Conservation (phyloP, 92 coral and sea anemone species). For the Phymanthus crucifer region DNA sequence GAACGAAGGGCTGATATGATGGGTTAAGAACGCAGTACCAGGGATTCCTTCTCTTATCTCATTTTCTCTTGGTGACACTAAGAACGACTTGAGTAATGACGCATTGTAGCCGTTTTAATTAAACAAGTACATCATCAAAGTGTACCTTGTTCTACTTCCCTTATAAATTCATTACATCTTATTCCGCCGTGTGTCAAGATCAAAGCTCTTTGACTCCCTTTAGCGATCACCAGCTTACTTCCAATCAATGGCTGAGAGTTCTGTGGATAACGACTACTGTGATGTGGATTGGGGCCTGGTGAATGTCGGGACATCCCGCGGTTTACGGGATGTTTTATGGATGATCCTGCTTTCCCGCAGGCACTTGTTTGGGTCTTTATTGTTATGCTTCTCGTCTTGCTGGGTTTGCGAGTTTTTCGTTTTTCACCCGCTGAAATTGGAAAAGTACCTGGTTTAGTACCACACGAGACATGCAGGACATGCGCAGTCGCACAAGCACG, state of each 20-base stretch:
- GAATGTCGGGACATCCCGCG: constrained; percentile 1
- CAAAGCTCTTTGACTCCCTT: constrained; percentile 74
- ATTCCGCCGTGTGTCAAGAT: constrained; percentile 74
- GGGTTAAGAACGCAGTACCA: too few relatives aligned
- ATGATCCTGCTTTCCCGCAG: background rate
- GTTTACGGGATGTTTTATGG: background rate
- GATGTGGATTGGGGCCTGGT: background rate
- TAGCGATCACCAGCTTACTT: constrained; percentile 64
- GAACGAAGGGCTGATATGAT: too few relatives aligned
- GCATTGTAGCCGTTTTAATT: too few relatives aligned
- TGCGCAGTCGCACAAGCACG: background rate
- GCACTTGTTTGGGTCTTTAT: background rate
- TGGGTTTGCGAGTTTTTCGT: constrained; percentile 7
- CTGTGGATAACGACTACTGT: constrained; percentile 26
- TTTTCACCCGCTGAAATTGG: constrained; percentile 14
- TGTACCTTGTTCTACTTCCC: constrained; percentile 53
- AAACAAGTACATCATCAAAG: too few relatives aligned
- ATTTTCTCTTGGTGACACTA: too few relatives aligned
- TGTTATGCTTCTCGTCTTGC: background rate
- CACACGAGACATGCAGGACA: too few relatives aligned
- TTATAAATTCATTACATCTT: constrained; percentile 60
- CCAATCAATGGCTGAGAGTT: constrained; percentile 37
- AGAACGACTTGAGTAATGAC: too few relatives aligned
- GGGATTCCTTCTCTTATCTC: too few relatives aligned
- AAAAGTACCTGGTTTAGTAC: background rate